A percentile compares a stretch with the other conserved stretches of the same genome.
phyloP scores from a whole-genome alignment of 1,140 invertebrate genomes.

The Drosophila bocqueti region DNA sequence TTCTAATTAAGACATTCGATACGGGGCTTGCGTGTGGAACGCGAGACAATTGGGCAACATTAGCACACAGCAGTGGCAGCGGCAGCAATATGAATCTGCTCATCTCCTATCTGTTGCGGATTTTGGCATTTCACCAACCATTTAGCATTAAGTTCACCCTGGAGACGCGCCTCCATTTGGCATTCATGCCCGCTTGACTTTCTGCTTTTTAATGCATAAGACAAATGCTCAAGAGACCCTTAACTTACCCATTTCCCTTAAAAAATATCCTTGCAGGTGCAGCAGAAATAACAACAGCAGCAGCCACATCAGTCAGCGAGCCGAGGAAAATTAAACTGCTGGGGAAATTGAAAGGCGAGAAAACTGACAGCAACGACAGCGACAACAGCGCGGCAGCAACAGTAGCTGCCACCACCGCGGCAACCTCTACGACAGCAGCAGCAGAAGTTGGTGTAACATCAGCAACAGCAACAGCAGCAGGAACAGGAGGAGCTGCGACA shows the following conservation, averaged over 20 bases:
- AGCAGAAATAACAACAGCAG: constrained; percentile 42
- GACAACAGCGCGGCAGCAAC: constrained; percentile 33
- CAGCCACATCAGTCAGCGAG: constrained; percentile 44
- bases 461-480: constrained; percentile 18
- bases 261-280: constrained; percentile 60
- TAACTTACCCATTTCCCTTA: neutral
- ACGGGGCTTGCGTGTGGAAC: constrained; percentile 78
- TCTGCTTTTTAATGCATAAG: constrained; percentile 3
- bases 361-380: constrained; percentile 45
- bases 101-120: constrained; percentile 42
- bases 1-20: constrained; percentile 84
- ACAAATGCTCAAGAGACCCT: constrained; percentile 27
- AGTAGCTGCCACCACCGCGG: constrained; percentile 23
- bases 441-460: constrained; percentile 16
- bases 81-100: constrained; percentile 54
- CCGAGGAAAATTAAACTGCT: constrained; percentile 37
- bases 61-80: constrained; percentile 32
- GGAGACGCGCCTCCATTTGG: constrained; percentile 49
- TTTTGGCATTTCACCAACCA: constrained; percentile 68
- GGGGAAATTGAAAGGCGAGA: constrained; percentile 52
- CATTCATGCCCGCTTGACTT: constrained; percentile 53
- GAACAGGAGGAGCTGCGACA: constrained; percentile 16
- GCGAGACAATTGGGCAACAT: constrained; percentile 72
- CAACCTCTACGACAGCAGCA: constrained; percentile 23
- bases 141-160: constrained; percentile 58